Evolutionary conservation across 92 coral and sea anemone genomes (phyloP).

Genomic region (Palythoa heliodiscus): DNA sequence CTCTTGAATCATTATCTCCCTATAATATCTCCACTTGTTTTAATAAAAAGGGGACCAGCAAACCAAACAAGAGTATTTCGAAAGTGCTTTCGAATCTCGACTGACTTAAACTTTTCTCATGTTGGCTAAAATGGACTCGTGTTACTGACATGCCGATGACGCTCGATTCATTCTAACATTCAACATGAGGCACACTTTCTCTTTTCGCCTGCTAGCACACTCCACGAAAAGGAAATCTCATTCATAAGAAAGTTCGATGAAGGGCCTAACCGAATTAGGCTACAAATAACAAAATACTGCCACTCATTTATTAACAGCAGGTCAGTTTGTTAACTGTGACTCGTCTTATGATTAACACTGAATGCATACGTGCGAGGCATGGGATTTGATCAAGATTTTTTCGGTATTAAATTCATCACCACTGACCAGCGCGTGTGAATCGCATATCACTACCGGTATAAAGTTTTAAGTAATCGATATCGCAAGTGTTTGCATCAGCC

Average conservation of each 20-base stretch:
- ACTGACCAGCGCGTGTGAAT: not conserved
- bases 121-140: no score
- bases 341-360: not conserved
- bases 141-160: no score
- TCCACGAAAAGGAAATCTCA: not conserved
- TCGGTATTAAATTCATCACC: not conserved
- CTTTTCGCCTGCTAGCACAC: no score
- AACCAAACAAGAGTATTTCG: no score
- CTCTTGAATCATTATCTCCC: not conserved
- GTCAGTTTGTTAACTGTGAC: not conserved
- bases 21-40: no score
- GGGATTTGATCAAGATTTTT: not conserved
- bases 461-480: not conserved
- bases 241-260: not conserved
- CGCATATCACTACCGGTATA: not conserved
- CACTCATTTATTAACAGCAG: not conserved
- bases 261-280: not conserved
- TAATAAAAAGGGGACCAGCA: no score
- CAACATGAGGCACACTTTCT: no score
- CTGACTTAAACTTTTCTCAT: no score
- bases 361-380: not conserved
- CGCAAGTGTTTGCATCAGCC: not conserved
- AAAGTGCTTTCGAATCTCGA: no score
- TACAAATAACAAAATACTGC: not conserved
- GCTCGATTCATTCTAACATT: no score